phyloP scores from a whole-genome alignment of 2,113 vertebrate species.

The Diadophis punctatus region DNA sequence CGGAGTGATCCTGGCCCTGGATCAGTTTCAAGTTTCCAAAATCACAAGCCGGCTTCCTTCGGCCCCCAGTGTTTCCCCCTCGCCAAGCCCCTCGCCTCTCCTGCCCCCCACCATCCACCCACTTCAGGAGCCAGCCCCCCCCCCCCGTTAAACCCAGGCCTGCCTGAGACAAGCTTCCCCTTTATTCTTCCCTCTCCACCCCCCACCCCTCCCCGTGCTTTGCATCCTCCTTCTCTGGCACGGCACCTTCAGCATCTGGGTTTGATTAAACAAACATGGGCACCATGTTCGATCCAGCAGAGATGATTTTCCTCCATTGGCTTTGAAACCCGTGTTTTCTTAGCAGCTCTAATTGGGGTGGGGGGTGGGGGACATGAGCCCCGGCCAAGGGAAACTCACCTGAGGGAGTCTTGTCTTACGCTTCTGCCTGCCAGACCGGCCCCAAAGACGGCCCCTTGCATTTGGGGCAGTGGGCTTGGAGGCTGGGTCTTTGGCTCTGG shows the following conservation, averaged over 20 bases:
- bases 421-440: constrained; percentile 27
- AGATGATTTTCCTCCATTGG: constrained; percentile 25
- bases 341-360: constrained; percentile 48
- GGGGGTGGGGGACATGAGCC: background rate
- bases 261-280: constrained; percentile 19
- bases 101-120: background rate
- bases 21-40: background rate
- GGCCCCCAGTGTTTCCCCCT: background rate
- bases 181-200: constrained; percentile 52
- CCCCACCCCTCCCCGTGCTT: background rate
- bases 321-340: constrained; percentile 46
- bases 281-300: constrained; percentile 22
- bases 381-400: constrained; percentile 49
- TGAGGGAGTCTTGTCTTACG: constrained; percentile 54
- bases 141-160: background rate
- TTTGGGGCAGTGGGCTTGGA: background rate
- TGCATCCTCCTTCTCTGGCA: constrained; percentile 25
- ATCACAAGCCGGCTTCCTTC: background rate
- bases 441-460: constrained; percentile 20
- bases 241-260: constrained; percentile 35
- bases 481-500: background rate
- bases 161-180: constrained; percentile 55
- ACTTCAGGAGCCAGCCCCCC: background rate
- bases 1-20: background rate
- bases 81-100: background rate